Percentiles rank a stretch among this genome's conserved stretches.
Conservation (phyloP, 1,140 invertebrate species). For the Adoxophyes honmai region DNA sequence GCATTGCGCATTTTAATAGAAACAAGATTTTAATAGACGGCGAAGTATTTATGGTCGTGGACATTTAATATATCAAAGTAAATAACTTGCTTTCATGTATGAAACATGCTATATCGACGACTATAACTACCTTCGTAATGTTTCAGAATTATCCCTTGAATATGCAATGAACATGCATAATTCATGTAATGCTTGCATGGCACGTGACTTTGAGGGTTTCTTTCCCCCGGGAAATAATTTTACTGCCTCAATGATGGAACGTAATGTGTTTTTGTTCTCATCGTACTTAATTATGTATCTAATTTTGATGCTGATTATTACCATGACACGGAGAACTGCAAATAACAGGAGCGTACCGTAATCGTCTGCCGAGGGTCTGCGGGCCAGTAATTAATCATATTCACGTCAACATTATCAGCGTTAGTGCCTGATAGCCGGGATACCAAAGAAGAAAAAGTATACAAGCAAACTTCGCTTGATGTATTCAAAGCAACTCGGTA, state of each 20-base stretch:
- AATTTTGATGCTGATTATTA: not conserved
- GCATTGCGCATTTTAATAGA: too few relatives aligned
- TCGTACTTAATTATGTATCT: not conserved
- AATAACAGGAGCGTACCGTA: not conserved
- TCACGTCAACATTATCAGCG: not conserved
- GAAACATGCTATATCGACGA: not conserved
- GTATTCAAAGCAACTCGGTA: not conserved
- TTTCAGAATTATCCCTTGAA: constrained; percentile 24
- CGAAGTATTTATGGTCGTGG: too few relatives aligned
- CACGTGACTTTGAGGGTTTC: constrained; percentile 11
- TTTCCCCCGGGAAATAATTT: constrained; percentile 13
- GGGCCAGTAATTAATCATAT: constrained; percentile 5
- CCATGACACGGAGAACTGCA: not conserved
- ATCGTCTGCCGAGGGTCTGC: not conserved
- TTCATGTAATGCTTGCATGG: constrained; percentile 26
- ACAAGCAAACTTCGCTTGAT: not conserved
- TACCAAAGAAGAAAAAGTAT: not conserved
- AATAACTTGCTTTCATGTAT: too few relatives aligned
- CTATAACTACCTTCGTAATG: not conserved
- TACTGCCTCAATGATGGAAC: not conserved
- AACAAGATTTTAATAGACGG: too few relatives aligned
- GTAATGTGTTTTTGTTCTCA: not conserved
- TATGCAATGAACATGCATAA: constrained; percentile 36
- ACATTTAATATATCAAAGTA: too few relatives aligned
- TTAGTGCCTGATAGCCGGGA: not conserved